A percentile compares a stretch with the other conserved stretches of the same genome.
Conservation (phyloP, 2,888 invertebrate genomes). For the Gisinianus flammeolus region DNA sequence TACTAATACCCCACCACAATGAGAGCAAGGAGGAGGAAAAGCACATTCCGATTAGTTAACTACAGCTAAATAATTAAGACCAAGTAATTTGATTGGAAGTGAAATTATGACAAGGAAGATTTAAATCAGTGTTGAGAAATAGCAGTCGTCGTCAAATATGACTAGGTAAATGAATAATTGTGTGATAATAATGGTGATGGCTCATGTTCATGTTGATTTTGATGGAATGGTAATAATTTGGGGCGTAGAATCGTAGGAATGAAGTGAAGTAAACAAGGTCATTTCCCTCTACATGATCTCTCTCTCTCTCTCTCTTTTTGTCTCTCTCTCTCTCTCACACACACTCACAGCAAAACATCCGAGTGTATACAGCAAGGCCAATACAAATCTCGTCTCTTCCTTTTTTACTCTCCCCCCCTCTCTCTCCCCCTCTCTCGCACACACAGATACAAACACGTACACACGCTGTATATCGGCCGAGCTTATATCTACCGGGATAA, state of each 20-base stretch:
- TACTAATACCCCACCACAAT: too few relatives aligned
- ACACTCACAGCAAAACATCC: not conserved
- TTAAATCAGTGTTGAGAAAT: too few relatives aligned
- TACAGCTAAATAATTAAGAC: too few relatives aligned
- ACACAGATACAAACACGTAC: not conserved
- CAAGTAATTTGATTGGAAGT: too few relatives aligned
- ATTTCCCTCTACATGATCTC: constrained; percentile 49
- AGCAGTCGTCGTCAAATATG: too few relatives aligned
- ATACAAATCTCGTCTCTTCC: not conserved
- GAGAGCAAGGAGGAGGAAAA: too few relatives aligned
- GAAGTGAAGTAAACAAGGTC: constrained; percentile 58
- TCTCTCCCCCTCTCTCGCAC: not conserved
- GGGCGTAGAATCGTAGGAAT: constrained; percentile 42
- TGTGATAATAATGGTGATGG: too few relatives aligned
- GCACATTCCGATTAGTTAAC: too few relatives aligned
- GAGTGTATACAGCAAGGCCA: not conserved
- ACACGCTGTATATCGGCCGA: not conserved
- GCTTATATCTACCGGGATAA: not conserved
- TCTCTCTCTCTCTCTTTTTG: not conserved
- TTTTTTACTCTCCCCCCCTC: not conserved
- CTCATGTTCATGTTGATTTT: too few relatives aligned
- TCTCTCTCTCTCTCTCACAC: not conserved
- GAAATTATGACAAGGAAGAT: too few relatives aligned
- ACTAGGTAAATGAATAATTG: too few relatives aligned
- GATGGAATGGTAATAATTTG: constrained; percentile 3